Evolutionary conservation across 2,797 vertebrate species (phyloP).

Genomic region (Hyperoplus immaculatus): DNA sequence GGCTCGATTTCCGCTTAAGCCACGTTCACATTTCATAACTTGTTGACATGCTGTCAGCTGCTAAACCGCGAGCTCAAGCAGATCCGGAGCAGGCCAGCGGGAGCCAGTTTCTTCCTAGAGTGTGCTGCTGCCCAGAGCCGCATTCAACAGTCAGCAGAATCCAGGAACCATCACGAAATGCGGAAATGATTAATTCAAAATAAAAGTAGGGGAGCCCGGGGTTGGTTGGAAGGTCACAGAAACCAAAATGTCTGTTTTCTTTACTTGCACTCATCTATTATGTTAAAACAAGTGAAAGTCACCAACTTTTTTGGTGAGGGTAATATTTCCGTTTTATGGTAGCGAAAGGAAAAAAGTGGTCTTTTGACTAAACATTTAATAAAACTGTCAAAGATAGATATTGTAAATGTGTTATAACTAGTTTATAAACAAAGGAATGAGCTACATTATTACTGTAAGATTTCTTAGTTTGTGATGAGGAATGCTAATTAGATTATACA

Average conservation of each 20-base stretch:
- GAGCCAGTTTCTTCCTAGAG: constrained; percentile 50
- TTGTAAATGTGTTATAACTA: too few species aligned
- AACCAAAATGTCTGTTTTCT: too few species aligned
- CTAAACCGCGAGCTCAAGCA: too few species aligned
- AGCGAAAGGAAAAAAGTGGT: background rate
- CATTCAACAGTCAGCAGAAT: background rate
- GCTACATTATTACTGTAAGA: background rate
- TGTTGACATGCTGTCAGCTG: accelerated
- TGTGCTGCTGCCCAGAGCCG: too few species aligned
- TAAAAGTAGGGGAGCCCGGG: constrained; percentile 29
- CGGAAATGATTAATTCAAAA: constrained; percentile 6
- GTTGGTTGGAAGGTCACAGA: too few species aligned
- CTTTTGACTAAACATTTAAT: background rate
- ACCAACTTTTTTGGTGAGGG: background rate
- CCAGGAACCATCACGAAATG: accelerated
- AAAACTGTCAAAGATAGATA: too few species aligned
- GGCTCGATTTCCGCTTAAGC: background rate
- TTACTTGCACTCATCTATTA: background rate
- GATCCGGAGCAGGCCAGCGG: constrained; percentile 70
- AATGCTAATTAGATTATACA: background rate
- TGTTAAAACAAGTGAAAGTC: background rate
- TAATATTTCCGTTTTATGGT: background rate
- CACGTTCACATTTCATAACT: background rate
- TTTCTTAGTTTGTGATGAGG: background rate
- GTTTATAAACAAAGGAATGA: too few species aligned